A percentile compares a stretch with the other conserved stretches of the same genome.
phyloP scores from a whole-genome alignment of 2,888 invertebrate species.

The Melipona bicolor region DNA sequence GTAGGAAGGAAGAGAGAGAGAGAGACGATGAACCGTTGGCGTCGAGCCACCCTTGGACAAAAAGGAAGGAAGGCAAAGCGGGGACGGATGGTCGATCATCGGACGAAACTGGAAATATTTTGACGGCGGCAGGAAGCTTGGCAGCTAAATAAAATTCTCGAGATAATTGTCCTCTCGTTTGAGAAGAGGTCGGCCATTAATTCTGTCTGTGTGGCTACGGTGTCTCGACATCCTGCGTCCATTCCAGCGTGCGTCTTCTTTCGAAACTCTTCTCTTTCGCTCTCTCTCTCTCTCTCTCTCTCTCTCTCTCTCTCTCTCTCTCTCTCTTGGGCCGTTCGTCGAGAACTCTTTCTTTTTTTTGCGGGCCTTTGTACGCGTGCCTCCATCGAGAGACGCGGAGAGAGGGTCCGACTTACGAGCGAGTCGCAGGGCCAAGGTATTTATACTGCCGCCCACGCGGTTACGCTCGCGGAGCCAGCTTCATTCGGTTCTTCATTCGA shows the following conservation, averaged over 20 bases:
- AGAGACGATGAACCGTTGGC: constrained; percentile 46
- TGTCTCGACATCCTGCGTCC: constrained; percentile 58
- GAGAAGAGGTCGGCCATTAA: constrained; percentile 62
- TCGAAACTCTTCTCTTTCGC: constrained; percentile 1
- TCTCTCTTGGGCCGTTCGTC: constrained; percentile 18
- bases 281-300: neutral
- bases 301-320: neutral
- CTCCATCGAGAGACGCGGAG: constrained; percentile 57
- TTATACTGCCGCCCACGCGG: constrained; percentile 71
- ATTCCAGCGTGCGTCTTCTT: constrained; percentile 51
- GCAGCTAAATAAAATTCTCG: constrained; percentile 67
- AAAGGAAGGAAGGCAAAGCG: neutral
- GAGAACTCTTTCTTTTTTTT: constrained; percentile 41
- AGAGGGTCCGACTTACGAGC: constrained; percentile 60
- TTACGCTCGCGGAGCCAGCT: constrained; percentile 42
- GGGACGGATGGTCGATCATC: constrained; percentile 62
- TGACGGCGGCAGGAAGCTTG: constrained; percentile 52
- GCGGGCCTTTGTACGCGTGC: constrained; percentile 66
- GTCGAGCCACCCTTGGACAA: constrained; percentile 43
- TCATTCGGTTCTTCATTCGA: constrained; percentile 55
- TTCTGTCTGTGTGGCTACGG: constrained; percentile 60
- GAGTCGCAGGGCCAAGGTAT: constrained; percentile 57
- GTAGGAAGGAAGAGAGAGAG: neutral
- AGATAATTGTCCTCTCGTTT: constrained; percentile 68
- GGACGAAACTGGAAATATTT: constrained; percentile 67